Conservation (phyloP, 2,888 invertebrate species). For the Nudaria mundana region DNA sequence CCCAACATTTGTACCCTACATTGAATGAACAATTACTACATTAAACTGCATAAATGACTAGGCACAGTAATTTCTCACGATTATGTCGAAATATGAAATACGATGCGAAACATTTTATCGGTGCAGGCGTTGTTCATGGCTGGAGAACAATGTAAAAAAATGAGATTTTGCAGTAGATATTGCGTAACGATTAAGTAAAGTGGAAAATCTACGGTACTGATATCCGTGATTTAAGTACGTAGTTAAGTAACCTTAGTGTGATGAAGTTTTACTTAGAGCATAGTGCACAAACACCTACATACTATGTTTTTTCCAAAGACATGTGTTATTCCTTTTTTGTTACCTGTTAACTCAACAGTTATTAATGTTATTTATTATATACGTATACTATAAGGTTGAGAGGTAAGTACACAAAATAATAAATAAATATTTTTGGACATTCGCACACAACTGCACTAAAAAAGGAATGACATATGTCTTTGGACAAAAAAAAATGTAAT, state of each 20-base stretch:
- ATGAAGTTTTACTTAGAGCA: not conserved
- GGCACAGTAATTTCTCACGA: constrained; percentile 56
- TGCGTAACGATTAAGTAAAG: constrained; percentile 24
- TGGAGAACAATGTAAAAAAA: constrained; percentile 43
- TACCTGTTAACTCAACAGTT: too few relatives aligned
- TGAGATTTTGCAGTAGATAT: constrained; percentile 27
- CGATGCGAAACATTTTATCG: constrained; percentile 61
- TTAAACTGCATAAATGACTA: constrained; percentile 20
- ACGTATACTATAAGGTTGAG: too few relatives aligned
- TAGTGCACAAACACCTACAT: not conserved
- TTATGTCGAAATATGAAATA: constrained; percentile 56
- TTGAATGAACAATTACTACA: too few relatives aligned
- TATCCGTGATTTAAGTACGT: constrained; percentile 12
- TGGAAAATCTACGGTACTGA: constrained; percentile 22
- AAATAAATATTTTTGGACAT: too few relatives aligned
- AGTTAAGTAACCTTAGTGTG: too few relatives aligned
- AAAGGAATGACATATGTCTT: too few relatives aligned
- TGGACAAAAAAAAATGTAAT: too few relatives aligned
- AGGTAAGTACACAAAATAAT: too few relatives aligned
- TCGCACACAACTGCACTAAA: too few relatives aligned
- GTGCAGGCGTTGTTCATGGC: constrained; percentile 28
- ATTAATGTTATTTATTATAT: too few relatives aligned
- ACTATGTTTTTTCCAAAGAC: too few relatives aligned
- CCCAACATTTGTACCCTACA: too few relatives aligned
- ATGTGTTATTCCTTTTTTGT: not conserved